A percentile compares a stretch with the other conserved stretches of the same genome.
Evolutionary conservation across 1,140 invertebrate genomes (phyloP).

Genomic region (Pectinophora gossypiella): DNA sequence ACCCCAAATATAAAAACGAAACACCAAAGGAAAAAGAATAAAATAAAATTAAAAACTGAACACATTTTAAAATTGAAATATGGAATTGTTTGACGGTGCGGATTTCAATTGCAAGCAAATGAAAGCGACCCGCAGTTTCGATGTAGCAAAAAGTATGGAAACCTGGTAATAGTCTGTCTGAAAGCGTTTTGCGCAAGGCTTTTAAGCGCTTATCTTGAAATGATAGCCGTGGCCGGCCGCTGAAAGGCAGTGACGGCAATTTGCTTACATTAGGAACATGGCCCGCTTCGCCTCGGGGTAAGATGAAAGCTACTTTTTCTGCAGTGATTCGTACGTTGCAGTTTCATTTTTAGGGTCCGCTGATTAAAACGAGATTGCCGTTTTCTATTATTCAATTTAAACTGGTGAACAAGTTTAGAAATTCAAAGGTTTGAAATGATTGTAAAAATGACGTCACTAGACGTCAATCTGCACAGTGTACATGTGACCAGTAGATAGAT

Average conservation of each 20-base stretch:
- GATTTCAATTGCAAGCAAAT: background rate
- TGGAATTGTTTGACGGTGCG: too few relatives aligned
- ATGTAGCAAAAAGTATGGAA: slow-evolving; percentile 51
- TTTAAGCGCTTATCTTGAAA: slow-evolving; percentile 73
- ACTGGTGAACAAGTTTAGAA: too few relatives aligned
- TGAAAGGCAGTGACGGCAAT: slow-evolving; percentile 70
- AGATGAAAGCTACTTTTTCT: slow-evolving; percentile 24
- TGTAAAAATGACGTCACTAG: too few relatives aligned
- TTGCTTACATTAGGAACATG: slow-evolving; percentile 70
- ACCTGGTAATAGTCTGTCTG: slow-evolving; percentile 54
- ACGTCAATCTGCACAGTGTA: too few relatives aligned
- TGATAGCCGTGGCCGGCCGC: slow-evolving; percentile 66
- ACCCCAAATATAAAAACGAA: too few relatives aligned
- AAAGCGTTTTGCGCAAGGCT: slow-evolving; percentile 68
- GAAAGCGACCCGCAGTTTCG: background rate
- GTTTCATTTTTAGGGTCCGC: background rate
- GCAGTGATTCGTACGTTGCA: slow-evolving; percentile 17
- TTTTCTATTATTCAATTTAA: too few relatives aligned
- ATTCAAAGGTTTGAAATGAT: too few relatives aligned
- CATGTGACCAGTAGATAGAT: too few relatives aligned
- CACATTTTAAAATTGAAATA: too few relatives aligned
- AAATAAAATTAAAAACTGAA: too few relatives aligned
- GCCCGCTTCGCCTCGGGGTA: slow-evolving; percentile 33
- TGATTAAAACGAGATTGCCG: too few relatives aligned
- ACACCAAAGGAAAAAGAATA: too few relatives aligned